Evolutionary conservation across 2,797 vertebrate genomes (phyloP).

Genomic region (Phrynocephalus vlangalii): DNA sequence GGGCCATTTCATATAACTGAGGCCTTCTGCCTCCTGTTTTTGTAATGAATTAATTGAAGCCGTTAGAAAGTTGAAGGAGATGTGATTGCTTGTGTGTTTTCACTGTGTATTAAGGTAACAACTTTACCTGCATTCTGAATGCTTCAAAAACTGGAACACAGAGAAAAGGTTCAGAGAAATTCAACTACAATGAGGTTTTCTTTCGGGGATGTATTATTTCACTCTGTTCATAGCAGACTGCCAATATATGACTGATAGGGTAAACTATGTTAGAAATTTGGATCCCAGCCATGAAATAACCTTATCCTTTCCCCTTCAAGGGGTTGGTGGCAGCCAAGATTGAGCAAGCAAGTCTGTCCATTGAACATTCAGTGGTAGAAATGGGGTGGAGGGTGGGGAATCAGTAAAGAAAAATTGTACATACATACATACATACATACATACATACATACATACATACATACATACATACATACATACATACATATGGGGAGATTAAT

Average conservation of each 20-base stretch:
- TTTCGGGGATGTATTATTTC: not conserved
- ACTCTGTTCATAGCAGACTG: not conserved
- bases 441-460: not conserved
- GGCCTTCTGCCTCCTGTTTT: not conserved
- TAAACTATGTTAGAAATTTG: not conserved
- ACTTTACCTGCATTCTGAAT: not conserved
- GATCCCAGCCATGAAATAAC: not conserved
- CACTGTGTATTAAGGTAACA: not conserved
- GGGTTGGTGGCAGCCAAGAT: not conserved
- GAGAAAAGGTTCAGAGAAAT: not conserved
- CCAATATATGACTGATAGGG: not conserved
- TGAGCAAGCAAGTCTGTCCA: not conserved
- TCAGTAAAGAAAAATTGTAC: not conserved
- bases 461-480: not conserved
- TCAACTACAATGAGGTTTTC: not conserved
- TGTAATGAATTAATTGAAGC: not conserved
- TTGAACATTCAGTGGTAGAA: not conserved
- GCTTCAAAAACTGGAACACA: conserved; percentile 7
- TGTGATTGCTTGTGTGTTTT: not conserved
- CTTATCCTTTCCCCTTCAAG: not conserved
- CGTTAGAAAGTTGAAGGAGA: not conserved
- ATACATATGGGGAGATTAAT: not conserved
- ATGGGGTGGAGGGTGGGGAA: not conserved
- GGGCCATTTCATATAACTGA: not conserved
- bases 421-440: not conserved